Evolutionary conservation across 2,888 invertebrate genomes (phyloP).

Genomic region (Apodemia mormo): DNA sequence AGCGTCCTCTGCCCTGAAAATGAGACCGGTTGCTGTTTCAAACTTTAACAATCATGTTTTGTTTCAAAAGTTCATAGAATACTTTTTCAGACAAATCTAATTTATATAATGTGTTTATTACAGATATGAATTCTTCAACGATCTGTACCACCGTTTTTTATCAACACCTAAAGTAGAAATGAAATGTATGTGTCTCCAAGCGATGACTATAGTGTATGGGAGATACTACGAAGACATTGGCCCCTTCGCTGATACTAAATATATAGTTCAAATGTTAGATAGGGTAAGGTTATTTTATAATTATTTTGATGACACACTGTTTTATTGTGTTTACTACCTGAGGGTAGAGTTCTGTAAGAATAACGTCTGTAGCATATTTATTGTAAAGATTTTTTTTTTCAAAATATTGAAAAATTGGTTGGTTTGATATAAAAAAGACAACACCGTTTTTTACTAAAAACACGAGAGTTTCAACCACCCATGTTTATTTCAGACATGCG

Average conservation of each 20-base stretch:
- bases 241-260: conserved; percentile 97
- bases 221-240: conserved; percentile 98
- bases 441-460: background rate
- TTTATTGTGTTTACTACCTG: too few species aligned
- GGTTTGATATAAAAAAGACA: too few species aligned
- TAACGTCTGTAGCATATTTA: too few species aligned
- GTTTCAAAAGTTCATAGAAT: too few species aligned
- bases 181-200: conserved; percentile 98
- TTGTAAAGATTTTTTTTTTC: too few species aligned
- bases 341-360: too few species aligned
- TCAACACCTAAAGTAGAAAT: conserved; percentile 95
- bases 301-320: background rate
- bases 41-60: too few species aligned
- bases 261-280: conserved; percentile 97
- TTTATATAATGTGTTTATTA: conserved; percentile 40
- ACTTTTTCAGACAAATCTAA: background rate
- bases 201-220: conserved; percentile 99
- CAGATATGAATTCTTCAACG: conserved; percentile 98
- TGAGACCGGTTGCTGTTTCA: too few species aligned
- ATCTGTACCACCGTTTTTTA: conserved; percentile 98
- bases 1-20: too few species aligned
- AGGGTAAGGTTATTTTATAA: conserved; percentile 81
- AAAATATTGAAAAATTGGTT: too few species aligned
- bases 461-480: background rate
- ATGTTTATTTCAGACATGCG: conserved; percentile 85